Base-by-base conservation (phyloP, 2,113 vertebrate species). In the Python bivittatus region DNA sequence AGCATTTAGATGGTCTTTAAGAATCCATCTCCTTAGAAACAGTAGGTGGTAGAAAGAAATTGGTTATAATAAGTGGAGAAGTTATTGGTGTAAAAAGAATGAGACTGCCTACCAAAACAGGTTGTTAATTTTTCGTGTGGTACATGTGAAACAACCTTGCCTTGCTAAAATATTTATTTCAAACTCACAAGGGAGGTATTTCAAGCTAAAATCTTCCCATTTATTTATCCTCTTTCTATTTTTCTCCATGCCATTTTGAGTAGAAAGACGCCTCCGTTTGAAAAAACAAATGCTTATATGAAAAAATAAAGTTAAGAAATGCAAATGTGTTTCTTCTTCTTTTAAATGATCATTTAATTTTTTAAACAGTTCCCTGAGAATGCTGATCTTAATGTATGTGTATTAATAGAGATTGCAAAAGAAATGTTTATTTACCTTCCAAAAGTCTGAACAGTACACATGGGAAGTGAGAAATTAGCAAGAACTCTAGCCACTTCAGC, bases 111-210 rank as follows among this genome's bases (percentile, higher is more conserved):
- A 58, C 92, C 91, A 84, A 90, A 2, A 95, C 89, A 13, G 95
- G 96, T 57, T 42, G 68, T 48, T 95, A n/a, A 94, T 94, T 95
- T 95, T 92, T 42, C 33, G 91, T 83, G 94, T 90, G 44, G 25
- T 48, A 17, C 56, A n/a, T 92, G 15, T 54, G 42, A 91, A 90
- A 90, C 15, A 95, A 93, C 72, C 7, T 56, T 86, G 25, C 33
- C 89, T 94, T 33, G 83, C 38, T 1, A n/a, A 68, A 68, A 1
- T 90, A 58, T 94, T 92, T n/a, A 4, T 88, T 84, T 92, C 88
- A 90, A 79, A 23, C 48, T 95, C 89, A 54, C 88, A 89, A 93
- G 3, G 91, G 48, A 91, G 93, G 7, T 54, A 93, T 94, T 92
- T 83, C 92, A 95, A 60, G 90, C n/a, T 90, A 95, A 85, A 96